A percentile compares a stretch with the other conserved stretches of the same genome.
phyloP scores from a whole-genome alignment of 2,113 vertebrate species.

The Hypanus sabinus region DNA sequence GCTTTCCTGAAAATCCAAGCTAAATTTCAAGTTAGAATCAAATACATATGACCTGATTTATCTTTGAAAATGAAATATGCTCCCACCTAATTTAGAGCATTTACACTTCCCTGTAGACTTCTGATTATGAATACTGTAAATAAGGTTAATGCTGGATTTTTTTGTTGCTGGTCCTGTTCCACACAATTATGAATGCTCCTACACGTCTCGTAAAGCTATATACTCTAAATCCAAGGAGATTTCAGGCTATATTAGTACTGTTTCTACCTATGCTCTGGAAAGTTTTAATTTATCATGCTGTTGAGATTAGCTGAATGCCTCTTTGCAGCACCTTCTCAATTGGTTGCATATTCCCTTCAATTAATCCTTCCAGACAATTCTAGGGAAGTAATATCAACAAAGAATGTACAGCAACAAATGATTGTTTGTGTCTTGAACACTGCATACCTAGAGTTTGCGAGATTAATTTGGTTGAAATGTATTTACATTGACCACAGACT shows the following conservation, averaged over 20 bases:
- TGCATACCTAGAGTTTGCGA: not conserved
- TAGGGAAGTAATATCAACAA: not conserved
- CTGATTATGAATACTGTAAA: not conserved
- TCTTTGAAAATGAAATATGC: not conserved
- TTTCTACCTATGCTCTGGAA: not conserved
- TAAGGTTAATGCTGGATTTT: not conserved
- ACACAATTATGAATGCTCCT: not conserved
- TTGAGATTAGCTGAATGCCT: not conserved
- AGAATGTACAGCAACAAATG: not conserved
- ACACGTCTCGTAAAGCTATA: not conserved
- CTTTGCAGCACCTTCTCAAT: not conserved
- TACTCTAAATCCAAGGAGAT: not conserved
- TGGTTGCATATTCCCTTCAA: not conserved
- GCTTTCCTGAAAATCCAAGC: not conserved
- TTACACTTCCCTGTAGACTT: not conserved
- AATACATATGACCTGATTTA: not conserved
- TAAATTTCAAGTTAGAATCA: constrained; percentile 8
- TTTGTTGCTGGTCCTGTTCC: not conserved
- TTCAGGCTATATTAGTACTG: not conserved
- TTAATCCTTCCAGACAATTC: not conserved
- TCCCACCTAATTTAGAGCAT: not conserved
- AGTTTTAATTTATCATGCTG: not conserved
- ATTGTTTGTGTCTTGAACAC: not conserved
- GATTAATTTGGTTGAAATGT: not conserved
- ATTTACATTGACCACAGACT: not conserved